Conservation (phyloP, 2,888 invertebrate species). For the Campoplex capitator region DNA sequence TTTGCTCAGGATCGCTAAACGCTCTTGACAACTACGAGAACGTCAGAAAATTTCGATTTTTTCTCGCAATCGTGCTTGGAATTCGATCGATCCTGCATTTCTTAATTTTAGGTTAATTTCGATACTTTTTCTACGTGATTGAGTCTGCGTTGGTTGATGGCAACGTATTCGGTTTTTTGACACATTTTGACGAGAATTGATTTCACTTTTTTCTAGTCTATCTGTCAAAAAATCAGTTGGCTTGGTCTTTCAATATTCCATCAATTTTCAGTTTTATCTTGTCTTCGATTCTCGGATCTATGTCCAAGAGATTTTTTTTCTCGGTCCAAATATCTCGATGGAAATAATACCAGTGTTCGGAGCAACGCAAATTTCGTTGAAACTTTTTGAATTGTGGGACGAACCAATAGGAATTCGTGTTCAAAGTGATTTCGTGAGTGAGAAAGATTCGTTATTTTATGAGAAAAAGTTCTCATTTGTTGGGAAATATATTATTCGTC, state of each 20-base stretch:
- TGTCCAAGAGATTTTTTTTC: background rate
- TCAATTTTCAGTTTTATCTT: background rate
- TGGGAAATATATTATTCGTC: too few species aligned
- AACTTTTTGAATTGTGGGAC: background rate
- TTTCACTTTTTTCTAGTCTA: background rate
- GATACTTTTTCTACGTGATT: background rate
- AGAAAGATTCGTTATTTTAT: background rate
- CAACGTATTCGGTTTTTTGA: background rate
- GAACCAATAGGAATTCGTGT: background rate
- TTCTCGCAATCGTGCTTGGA: background rate
- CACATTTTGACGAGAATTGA: background rate
- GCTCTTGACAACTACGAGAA: conserved; percentile 10
- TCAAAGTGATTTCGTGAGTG: background rate
- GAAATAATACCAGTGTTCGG: background rate
- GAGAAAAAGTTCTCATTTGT: background rate
- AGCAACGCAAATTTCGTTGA: background rate
- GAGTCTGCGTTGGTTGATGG: background rate
- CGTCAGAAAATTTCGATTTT: conserved; percentile 10
- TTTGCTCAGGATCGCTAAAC: conserved; percentile 15
- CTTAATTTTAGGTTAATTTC: background rate
- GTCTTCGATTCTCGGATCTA: background rate
- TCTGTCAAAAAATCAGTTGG: background rate
- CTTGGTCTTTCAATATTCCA: background rate
- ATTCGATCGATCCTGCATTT: background rate
- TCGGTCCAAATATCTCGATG: too few species aligned